Evolutionary conservation across 1,140 invertebrate species (phyloP).

Genomic region (Hycleus cichorii): DNA sequence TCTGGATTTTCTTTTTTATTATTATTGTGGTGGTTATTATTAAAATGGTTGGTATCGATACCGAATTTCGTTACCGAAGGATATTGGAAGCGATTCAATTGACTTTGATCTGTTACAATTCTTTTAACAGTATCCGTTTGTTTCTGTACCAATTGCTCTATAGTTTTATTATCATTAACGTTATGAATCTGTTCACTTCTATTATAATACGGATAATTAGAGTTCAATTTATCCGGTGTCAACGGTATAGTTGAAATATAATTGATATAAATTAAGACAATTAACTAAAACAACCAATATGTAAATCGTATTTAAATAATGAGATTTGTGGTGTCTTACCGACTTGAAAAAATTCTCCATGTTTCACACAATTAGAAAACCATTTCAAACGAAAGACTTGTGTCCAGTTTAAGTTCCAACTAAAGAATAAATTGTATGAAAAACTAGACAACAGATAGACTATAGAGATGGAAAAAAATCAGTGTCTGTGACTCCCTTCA

Average conservation of each 20-base stretch:
- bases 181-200: neutral
- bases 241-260: no score
- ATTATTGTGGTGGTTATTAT: constrained; percentile 10
- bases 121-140: constrained; percentile 33
- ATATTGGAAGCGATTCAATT: constrained; percentile 10
- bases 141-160: constrained; percentile 24
- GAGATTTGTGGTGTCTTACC: no score
- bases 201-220: no score
- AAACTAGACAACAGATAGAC: neutral
- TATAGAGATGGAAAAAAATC: constrained; percentile 28
- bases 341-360: neutral
- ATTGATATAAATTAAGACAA: no score
- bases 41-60: constrained; percentile 1
- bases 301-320: no score
- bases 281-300: no score
- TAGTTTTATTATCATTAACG: constrained; percentile 12
- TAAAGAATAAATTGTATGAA: no score
- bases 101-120: constrained; percentile 23
- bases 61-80: constrained; percentile 9
- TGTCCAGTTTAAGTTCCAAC: no score
- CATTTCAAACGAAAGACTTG: constrained; percentile 1
- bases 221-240: no score
- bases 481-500: constrained; percentile 38
- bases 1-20: constrained; percentile 3
- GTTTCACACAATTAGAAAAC: neutral